A percentile compares a stretch with the other conserved stretches of the same genome.
Conservation (phyloP, 2,113 vertebrate species). For the Otolemur garnettii region DNA sequence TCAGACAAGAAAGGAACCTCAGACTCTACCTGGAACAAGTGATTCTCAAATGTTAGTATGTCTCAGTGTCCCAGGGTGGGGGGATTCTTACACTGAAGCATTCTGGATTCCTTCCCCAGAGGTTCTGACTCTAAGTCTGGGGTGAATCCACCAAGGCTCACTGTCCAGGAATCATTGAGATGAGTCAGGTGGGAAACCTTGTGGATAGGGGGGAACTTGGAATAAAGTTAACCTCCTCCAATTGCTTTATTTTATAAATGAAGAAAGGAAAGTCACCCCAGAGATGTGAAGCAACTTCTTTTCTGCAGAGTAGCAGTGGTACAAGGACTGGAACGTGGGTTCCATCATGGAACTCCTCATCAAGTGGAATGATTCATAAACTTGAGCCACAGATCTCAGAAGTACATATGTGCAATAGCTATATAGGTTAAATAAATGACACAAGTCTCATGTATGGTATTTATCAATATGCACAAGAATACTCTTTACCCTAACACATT, state of each 20-base stretch:
- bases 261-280: background rate
- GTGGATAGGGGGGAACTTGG: background rate
- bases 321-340: background rate
- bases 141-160: background rate
- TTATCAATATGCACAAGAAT: background rate
- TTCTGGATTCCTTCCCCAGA: background rate
- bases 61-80: background rate
- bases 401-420: background rate
- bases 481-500: background rate
- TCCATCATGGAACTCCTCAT: background rate
- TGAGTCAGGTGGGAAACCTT: background rate
- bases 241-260: background rate
- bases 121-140: background rate
- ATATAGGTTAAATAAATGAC: background rate
- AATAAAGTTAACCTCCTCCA: background rate
- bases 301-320: background rate
- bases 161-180: background rate
- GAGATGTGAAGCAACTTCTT: background rate
- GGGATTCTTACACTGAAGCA: background rate
- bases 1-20: background rate
- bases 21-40: background rate
- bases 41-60: background rate
- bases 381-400: background rate
- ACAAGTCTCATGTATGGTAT: background rate
- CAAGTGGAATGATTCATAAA: background rate